Conservation (phyloP, 2,888 invertebrate species). For the Alsophila aescularia region DNA sequence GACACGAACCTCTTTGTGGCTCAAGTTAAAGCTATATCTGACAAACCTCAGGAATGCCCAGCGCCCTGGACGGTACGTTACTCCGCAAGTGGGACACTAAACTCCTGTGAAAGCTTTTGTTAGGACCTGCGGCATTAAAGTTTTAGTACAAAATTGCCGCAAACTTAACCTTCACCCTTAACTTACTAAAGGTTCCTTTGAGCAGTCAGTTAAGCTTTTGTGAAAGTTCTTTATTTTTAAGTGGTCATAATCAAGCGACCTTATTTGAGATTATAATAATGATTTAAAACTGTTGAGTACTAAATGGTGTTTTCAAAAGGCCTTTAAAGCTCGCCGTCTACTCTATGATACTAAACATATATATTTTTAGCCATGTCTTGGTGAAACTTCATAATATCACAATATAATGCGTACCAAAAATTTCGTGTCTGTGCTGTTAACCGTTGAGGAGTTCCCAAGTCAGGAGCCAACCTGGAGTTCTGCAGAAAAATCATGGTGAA, state of each 20-base stretch:
- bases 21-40: not conserved
- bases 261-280: not conserved
- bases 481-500: too few species aligned
- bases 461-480: too few species aligned
- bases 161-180: conserved; percentile 21
- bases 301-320: not conserved
- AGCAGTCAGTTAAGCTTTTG: conserved; percentile 13
- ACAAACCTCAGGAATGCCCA: not conserved
- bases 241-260: conserved; percentile 6
- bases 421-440: too few species aligned
- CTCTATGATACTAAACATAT: too few species aligned
- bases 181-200: conserved; percentile 8
- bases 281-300: not conserved
- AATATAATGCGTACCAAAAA: too few species aligned
- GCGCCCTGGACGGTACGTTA: not conserved
- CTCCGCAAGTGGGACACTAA: conserved; percentile 6
- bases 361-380: too few species aligned
- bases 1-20: not conserved
- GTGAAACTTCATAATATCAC: too few species aligned
- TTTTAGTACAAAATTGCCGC: conserved; percentile 29
- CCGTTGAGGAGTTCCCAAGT: too few species aligned
- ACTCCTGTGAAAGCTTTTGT: conserved; percentile 20
- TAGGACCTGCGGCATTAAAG: conserved; percentile 13
- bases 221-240: conserved; percentile 23
- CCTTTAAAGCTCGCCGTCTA: too few species aligned